These are phyloP conservation scores for Aegotheles bennettii DNA, from an alignment of 2,113 vertebrate species.

Conservation along the genomic window DNA sequence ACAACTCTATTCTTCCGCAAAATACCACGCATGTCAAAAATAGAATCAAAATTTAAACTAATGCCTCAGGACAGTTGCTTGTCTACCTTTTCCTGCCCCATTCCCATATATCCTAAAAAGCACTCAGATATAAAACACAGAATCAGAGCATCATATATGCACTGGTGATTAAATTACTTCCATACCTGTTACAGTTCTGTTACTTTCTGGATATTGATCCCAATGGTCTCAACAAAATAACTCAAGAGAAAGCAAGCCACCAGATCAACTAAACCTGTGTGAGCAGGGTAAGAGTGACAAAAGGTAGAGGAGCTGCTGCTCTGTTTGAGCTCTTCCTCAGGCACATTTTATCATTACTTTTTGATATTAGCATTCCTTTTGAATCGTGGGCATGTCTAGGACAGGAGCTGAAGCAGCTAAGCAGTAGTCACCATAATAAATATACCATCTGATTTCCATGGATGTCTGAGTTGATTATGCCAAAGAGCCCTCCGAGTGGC, in stretches of 20 bases:
- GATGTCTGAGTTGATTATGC: not conserved
- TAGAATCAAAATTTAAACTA: not conserved
- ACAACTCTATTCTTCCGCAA: constrained; percentile 8
- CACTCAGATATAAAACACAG: not conserved
- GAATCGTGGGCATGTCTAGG: not conserved
- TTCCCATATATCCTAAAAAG: not conserved
- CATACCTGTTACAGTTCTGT: not conserved
- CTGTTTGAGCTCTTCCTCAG: not conserved
- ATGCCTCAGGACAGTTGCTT: not conserved
- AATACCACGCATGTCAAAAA: not conserved
- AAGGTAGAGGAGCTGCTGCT: not conserved
- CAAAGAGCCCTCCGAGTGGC: not conserved
- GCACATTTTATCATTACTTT: not conserved
- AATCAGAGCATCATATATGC: not conserved
- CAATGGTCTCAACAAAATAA: not conserved
- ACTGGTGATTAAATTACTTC: not conserved
- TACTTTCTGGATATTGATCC: not conserved
- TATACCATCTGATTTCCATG: not conserved
- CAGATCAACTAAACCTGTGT: not conserved
- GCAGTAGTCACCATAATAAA: not conserved
- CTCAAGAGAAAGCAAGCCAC: not conserved
- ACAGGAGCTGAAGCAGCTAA: not conserved
- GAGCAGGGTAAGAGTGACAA: not conserved
- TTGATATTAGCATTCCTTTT: not conserved
- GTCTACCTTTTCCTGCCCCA: not conserved